Percentiles rank a stretch among this genome's conserved stretches.
These are phyloP conservation scores for Lypha dubia DNA, from an alignment of 2,888 invertebrate species.

Conservation along the genomic window DNA sequence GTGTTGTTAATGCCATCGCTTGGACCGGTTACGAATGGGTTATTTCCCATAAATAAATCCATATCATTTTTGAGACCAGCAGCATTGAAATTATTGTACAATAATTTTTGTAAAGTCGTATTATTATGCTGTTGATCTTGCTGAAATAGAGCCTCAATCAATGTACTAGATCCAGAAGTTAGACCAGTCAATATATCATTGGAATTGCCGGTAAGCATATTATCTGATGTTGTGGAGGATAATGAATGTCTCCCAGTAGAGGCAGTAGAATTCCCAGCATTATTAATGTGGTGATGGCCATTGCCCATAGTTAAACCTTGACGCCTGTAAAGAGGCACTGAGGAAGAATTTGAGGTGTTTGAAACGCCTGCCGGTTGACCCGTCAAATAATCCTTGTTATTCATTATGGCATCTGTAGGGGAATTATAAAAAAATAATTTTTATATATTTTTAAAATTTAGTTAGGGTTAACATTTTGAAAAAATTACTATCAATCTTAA, in stretches of 20 bases:
- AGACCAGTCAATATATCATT: slow-evolving; percentile 76
- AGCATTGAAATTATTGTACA: slow-evolving; percentile 79
- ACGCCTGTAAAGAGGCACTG: slow-evolving; percentile 84
- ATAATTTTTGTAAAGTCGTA: slow-evolving; percentile 74
- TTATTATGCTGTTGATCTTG: slow-evolving; percentile 73
- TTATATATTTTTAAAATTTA: no score
- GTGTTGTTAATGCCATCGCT: slow-evolving; percentile 66
- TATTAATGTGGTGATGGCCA: slow-evolving; percentile 73
- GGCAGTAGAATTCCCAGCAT: slow-evolving; percentile 73
- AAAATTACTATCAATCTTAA: no score
- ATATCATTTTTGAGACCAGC: slow-evolving; percentile 77
- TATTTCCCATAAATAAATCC: slow-evolving; percentile 78
- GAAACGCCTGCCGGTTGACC: slow-evolving; percentile 73
- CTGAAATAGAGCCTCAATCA: slow-evolving; percentile 82
- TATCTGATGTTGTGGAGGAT: slow-evolving; percentile 77
- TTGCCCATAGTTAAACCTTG: slow-evolving; percentile 82
- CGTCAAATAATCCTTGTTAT: slow-evolving; percentile 74
- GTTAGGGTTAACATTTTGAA: no score
- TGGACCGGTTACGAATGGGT: slow-evolving; percentile 63
- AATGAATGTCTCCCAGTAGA: slow-evolving; percentile 76
- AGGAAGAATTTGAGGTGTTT: slow-evolving; percentile 75
- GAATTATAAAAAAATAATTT: no score
- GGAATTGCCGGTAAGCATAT: slow-evolving; percentile 75
- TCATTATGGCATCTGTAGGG: slow-evolving; percentile 72
- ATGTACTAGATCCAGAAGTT: slow-evolving; percentile 78